These are phyloP conservation scores for Chlorospingus flavigularis DNA, from an alignment of 2,797 vertebrate species.

Conservation along the genomic window DNA sequence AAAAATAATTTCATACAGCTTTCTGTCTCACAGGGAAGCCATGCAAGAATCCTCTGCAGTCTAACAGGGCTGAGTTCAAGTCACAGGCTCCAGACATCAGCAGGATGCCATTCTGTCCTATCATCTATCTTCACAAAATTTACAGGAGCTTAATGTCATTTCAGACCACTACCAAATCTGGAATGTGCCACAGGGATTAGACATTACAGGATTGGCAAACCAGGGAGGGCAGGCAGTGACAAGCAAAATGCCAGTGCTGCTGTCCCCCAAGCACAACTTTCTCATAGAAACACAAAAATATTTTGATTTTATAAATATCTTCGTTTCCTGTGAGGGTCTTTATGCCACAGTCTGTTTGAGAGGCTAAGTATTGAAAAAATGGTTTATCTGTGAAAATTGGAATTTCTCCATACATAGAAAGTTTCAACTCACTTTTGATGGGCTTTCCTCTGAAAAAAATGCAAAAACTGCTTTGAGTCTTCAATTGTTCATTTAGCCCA, in stretches of 20 bases:
- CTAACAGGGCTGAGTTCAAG: not conserved
- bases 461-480: not conserved
- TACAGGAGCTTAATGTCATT: not conserved
- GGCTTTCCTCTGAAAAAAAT: not conserved
- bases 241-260: not conserved
- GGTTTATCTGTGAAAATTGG: not conserved
- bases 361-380: not conserved
- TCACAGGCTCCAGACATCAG: not conserved
- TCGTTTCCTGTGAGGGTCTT: not conserved
- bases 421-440: not conserved
- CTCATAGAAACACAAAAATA: not conserved
- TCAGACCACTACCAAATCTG: not conserved
- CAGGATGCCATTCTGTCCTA: not conserved
- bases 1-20: not conserved
- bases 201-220: not conserved
- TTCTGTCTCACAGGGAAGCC: not conserved
- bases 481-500: not conserved
- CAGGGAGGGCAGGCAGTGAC: not conserved
- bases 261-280: not conserved
- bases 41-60: not conserved
- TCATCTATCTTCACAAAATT: not conserved
- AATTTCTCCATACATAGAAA: not conserved
- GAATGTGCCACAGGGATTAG: not conserved
- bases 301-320: not conserved
- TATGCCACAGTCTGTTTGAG: not conserved